A percentile compares a stretch with the other conserved stretches of the same genome.
Evolutionary conservation across 2,797 vertebrate species (phyloP).

Genomic region (Lithobates sylvaticus): DNA sequence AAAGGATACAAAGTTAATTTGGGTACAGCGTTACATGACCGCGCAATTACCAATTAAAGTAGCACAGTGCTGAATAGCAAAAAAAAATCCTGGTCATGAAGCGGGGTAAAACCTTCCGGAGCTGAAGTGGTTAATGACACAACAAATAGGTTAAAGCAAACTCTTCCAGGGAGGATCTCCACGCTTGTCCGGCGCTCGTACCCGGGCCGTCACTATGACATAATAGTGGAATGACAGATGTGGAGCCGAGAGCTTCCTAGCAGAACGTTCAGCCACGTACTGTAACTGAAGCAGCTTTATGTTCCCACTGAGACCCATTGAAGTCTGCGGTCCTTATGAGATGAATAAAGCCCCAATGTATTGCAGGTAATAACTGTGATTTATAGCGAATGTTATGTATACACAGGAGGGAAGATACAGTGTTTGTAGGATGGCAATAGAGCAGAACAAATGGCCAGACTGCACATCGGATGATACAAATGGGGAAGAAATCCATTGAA

Average conservation of each 20-base stretch:
- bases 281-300: constrained; percentile 56
- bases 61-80: no score
- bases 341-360: constrained; percentile 55
- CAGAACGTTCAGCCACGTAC: constrained; percentile 23
- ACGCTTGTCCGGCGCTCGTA: neutral
- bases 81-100: no score
- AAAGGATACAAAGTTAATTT: no score
- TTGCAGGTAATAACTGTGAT: constrained; percentile 45
- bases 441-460: constrained; percentile 21
- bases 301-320: constrained; percentile 40
- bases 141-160: neutral
- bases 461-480: neutral
- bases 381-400: constrained; percentile 42
- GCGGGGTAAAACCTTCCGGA: no score
- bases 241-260: constrained; percentile 32
- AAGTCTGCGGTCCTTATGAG: constrained; percentile 55
- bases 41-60: no score
- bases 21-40: no score
- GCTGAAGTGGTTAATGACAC: no score
- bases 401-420: constrained; percentile 28
- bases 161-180: neutral
- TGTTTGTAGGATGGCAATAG: neutral
- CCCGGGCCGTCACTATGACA: neutral
- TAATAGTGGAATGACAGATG: constrained; percentile 53
- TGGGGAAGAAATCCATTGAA: neutral